Evolutionary conservation across 2,888 invertebrate genomes (phyloP).

Genomic region (Mactromeris polynyma): DNA sequence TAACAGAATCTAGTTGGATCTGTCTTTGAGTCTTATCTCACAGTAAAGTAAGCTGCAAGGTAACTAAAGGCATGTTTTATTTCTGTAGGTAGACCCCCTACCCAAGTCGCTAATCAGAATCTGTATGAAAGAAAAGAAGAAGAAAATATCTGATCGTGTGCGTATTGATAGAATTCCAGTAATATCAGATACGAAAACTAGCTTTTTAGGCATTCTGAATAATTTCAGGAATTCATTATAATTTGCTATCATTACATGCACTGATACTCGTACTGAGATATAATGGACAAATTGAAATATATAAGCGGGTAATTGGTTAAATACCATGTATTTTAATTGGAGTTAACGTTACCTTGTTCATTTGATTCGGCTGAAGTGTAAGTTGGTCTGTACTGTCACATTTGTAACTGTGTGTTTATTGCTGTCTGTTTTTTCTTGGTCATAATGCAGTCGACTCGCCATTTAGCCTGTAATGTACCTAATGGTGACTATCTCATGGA

Average conservation of each 20-base stretch:
- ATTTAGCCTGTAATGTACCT: too few relatives aligned
- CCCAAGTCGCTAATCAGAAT: not conserved
- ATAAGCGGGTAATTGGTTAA: too few relatives aligned
- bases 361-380: too few relatives aligned
- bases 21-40: not conserved
- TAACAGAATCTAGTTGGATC: not conserved
- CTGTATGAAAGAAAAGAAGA: not conserved
- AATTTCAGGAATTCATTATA: not conserved
- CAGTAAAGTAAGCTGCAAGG: not conserved
- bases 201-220: conserved; percentile 1
- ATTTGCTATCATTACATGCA: not conserved
- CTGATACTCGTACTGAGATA: too few relatives aligned
- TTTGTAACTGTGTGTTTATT: too few relatives aligned
- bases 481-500: too few relatives aligned
- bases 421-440: too few relatives aligned
- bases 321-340: too few relatives aligned
- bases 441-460: too few relatives aligned
- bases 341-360: too few relatives aligned
- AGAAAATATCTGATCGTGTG: not conserved
- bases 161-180: not conserved
- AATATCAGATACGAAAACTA: not conserved
- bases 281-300: too few relatives aligned
- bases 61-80: not conserved
- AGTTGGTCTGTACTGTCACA: too few relatives aligned
- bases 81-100: not conserved